Conservation (phyloP, 2,888 invertebrate species). For the Drosophila prolongata region DNA sequence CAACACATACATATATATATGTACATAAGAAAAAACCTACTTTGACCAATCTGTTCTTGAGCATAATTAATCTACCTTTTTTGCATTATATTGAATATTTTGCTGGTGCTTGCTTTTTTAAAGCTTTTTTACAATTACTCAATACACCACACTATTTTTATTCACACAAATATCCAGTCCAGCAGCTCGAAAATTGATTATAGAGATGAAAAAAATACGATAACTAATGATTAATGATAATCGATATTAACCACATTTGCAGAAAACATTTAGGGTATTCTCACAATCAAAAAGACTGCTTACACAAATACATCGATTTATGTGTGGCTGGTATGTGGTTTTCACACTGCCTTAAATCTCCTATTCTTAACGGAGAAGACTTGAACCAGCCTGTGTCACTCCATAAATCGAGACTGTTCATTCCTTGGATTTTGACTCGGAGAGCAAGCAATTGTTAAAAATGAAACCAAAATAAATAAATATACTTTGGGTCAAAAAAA, state of each 20-base stretch:
- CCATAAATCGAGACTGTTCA: no score
- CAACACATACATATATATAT: neutral
- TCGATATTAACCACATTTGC: neutral
- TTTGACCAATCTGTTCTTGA: neutral
- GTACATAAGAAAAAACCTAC: neutral
- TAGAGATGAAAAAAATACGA: slow-evolving; percentile 8
- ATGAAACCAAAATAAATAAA: no score
- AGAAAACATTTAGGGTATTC: neutral
- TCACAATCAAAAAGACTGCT: neutral
- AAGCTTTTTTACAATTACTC: slow-evolving; percentile 34
- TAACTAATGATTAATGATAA: neutral
- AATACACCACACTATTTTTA: slow-evolving; percentile 32
- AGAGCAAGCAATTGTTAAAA: no score
- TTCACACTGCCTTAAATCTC: no score
- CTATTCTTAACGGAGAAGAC: no score
- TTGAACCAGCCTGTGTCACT: no score
- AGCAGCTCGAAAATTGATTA: slow-evolving; percentile 27
- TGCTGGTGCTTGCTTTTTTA: slow-evolving; percentile 10
- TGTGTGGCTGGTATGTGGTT: no score
- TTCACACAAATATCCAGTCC: slow-evolving; percentile 22
- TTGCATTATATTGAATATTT: slow-evolving; percentile 34
- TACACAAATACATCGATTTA: no score
- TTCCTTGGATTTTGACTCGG: no score
- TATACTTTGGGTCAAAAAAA: no score
- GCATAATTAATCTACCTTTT: slow-evolving; percentile 12